These are phyloP conservation scores for Acrocephalus arundinaceus DNA, from an alignment of 2,113 vertebrate genomes.

Conservation along the genomic window DNA sequence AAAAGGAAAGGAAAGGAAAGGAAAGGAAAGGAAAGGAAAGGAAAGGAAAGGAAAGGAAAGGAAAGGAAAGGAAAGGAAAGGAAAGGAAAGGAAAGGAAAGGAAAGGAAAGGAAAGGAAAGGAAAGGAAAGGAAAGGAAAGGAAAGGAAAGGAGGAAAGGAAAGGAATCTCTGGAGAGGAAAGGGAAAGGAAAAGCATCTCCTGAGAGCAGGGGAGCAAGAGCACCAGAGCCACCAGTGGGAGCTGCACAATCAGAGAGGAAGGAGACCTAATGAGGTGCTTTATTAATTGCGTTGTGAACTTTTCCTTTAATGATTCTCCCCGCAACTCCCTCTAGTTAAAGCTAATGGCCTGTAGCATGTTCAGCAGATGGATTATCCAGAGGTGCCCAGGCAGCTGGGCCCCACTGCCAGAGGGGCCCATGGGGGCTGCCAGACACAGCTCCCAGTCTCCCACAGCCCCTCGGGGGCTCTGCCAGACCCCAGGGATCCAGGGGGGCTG, in stretches of 20 bases:
- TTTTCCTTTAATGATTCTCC: constrained; percentile 49
- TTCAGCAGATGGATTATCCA: constrained; percentile 55
- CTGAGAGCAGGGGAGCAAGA: neutral
- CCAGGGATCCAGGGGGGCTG: neutral
- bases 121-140: no score
- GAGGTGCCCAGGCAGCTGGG: neutral
- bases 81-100: neutral
- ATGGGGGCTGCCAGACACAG: neutral
- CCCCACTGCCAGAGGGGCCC: neutral
- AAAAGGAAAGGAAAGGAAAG: no score
- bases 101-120: neutral
- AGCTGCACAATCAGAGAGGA: neutral
- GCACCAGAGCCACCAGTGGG: neutral
- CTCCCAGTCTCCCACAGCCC: neutral
- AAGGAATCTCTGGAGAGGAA: neutral
- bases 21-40: neutral
- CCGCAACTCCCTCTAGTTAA: constrained; percentile 51
- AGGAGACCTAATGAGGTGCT: constrained; percentile 52
- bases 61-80: no score
- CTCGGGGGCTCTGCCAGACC: neutral
- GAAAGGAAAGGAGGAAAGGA: no score
- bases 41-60: no score
- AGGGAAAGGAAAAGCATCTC: neutral
- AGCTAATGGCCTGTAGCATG: constrained; percentile 65
- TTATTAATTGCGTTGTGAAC: constrained; percentile 58